phyloP scores from a whole-genome alignment of 2,888 invertebrate genomes.

The Zele albiditarsus region DNA sequence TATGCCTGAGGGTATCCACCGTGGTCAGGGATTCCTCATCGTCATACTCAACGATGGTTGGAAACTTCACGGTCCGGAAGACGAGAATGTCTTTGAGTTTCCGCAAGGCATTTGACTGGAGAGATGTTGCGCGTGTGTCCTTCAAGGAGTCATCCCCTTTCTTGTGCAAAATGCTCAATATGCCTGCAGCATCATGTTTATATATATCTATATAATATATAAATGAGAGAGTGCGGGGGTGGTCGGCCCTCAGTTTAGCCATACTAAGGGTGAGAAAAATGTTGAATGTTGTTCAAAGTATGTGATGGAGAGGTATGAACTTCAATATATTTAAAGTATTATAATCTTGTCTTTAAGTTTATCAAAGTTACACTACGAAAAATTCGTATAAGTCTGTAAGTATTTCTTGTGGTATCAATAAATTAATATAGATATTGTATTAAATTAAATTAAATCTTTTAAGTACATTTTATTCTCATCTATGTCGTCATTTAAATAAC shows the following conservation, averaged over 20 bases:
- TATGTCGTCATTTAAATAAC: too few relatives aligned
- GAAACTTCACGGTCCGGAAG: constrained; percentile 68
- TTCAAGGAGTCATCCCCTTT: constrained; percentile 29
- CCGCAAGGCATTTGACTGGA: constrained; percentile 62
- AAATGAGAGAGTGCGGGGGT: constrained; percentile 20
- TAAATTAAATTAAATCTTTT: too few relatives aligned
- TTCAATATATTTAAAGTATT: too few relatives aligned
- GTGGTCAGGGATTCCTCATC: constrained; percentile 69
- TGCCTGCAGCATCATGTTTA: constrained; percentile 4
- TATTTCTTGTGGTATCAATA: too few relatives aligned
- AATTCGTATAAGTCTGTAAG: too few relatives aligned
- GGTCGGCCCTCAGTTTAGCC: constrained; percentile 6
- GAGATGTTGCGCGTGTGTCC: constrained; percentile 36
- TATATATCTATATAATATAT: constrained; percentile 15
- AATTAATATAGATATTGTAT: too few relatives aligned
- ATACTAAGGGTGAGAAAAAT: constrained; percentile 57
- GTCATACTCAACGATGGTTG: constrained; percentile 40
- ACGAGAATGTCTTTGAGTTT: constrained; percentile 72
- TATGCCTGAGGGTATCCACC: constrained; percentile 61
- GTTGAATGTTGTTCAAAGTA: constrained; percentile 58
- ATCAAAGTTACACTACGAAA: too few relatives aligned
- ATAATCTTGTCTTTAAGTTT: too few relatives aligned
- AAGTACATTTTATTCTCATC: too few relatives aligned
- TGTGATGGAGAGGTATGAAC: constrained; percentile 36
- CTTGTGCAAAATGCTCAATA: constrained; percentile 23